Evolutionary conservation across 2,888 invertebrate species (phyloP).

Genomic region (Lasioglossum pauxillum): DNA sequence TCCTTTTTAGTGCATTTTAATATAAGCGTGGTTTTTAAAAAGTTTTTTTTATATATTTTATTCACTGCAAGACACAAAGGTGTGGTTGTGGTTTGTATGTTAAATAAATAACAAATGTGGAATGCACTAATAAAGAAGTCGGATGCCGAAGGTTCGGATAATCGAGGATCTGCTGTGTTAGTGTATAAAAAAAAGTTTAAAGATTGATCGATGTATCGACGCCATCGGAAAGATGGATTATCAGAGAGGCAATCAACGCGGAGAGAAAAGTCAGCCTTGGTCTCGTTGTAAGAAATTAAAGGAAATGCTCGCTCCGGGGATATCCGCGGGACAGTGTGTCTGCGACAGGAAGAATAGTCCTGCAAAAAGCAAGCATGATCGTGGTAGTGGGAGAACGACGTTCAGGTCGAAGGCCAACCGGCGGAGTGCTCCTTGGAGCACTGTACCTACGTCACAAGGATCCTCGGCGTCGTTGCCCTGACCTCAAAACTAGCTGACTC

Average conservation of each 20-base stretch:
- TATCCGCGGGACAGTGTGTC: slow-evolving; percentile 30
- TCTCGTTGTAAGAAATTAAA: slow-evolving; percentile 16
- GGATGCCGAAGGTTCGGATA: too few relatives aligned
- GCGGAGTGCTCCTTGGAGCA: slow-evolving; percentile 68
- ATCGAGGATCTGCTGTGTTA: background rate
- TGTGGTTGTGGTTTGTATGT: too few relatives aligned
- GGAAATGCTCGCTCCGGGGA: slow-evolving; percentile 45
- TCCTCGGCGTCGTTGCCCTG: slow-evolving; percentile 77
- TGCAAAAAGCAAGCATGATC: slow-evolving; percentile 34
- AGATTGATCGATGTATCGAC: background rate
- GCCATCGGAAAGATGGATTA: background rate
- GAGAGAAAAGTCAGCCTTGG: slow-evolving; percentile 2
- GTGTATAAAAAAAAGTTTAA: background rate
- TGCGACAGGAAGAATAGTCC: slow-evolving; percentile 50
- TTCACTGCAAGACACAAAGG: too few relatives aligned
- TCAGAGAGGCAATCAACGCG: background rate
- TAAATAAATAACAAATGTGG: too few relatives aligned
- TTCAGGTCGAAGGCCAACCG: slow-evolving; percentile 62
- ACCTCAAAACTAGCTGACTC: slow-evolving; percentile 79
- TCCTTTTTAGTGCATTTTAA: too few relatives aligned
- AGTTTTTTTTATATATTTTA: too few relatives aligned
- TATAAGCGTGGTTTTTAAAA: too few relatives aligned
- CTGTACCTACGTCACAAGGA: slow-evolving; percentile 76
- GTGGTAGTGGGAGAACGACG: slow-evolving; percentile 22
- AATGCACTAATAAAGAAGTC: too few relatives aligned